phyloP scores from a whole-genome alignment of 2,797 vertebrate genomes.

The Echiichthys vipera region DNA sequence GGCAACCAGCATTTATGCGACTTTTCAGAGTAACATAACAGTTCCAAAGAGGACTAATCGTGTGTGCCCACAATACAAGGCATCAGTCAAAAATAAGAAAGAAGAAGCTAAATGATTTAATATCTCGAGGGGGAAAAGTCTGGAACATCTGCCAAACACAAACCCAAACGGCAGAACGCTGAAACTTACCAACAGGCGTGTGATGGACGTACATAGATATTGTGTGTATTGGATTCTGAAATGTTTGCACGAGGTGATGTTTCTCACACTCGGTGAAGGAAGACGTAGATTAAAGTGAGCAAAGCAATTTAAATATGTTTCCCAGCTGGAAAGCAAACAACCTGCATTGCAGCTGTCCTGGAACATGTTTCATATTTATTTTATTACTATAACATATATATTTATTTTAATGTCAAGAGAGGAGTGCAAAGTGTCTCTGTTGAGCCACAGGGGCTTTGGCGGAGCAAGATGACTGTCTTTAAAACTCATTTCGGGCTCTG shows the following conservation, averaged over 20 bases:
- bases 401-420: no score
- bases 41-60: slow-evolving; percentile 36
- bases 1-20: slow-evolving; percentile 26
- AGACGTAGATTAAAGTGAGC: background rate
- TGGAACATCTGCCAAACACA: slow-evolving; percentile 34
- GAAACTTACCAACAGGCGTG: background rate
- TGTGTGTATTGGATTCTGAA: background rate
- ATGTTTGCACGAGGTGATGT: no score
- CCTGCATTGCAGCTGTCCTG: no score
- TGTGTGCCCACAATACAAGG: slow-evolving; percentile 24
- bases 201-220: background rate
- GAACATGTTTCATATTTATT: no score
- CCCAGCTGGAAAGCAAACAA: slow-evolving; percentile 6
- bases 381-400: no score
- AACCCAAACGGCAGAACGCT: slow-evolving; percentile 12
- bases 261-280: background rate
- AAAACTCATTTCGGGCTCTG: background rate
- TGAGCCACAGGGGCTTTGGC: no score
- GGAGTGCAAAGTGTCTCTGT: no score
- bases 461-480: background rate
- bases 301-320: background rate
- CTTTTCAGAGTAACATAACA: slow-evolving; percentile 43
- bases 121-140: slow-evolving; percentile 21
- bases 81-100: slow-evolving; percentile 8
- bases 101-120: slow-evolving; percentile 22